These are phyloP conservation scores for Notothenia coriiceps DNA, from an alignment of 2,113 vertebrate genomes.

Conservation along the genomic window DNA sequence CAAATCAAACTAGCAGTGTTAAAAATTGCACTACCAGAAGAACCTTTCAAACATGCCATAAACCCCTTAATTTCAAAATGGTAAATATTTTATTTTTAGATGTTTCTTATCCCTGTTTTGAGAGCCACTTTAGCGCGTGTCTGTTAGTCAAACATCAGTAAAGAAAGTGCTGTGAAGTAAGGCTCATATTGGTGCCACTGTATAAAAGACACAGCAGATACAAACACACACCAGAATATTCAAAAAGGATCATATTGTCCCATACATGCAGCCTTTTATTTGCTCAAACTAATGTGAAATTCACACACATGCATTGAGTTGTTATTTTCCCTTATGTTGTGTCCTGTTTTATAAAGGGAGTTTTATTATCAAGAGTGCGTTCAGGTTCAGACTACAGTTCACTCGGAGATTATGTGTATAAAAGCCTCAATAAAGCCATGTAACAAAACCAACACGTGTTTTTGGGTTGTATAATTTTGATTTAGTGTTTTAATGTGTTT, in stretches of 20 bases:
- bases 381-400: neutral
- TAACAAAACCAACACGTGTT: neutral
- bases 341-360: neutral
- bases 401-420: neutral
- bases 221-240: neutral
- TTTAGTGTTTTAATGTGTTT: neutral
- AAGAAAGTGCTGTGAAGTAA: neutral
- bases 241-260: neutral
- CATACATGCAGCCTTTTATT: neutral
- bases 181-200: neutral
- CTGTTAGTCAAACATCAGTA: neutral
- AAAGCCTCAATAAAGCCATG: neutral
- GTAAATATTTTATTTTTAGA: conserved; percentile 6
- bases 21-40: neutral
- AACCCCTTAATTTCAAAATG: neutral
- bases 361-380: neutral
- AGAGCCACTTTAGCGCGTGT: neutral
- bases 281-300: neutral
- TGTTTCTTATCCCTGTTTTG: neutral
- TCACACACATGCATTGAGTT: neutral
- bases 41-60: conserved; percentile 2
- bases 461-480: neutral
- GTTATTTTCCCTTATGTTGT: neutral
- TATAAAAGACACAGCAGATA: neutral
- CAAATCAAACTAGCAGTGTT: neutral